Base-by-base conservation (phyloP, 2,888 invertebrate species). In the Graphium colonna region DNA sequence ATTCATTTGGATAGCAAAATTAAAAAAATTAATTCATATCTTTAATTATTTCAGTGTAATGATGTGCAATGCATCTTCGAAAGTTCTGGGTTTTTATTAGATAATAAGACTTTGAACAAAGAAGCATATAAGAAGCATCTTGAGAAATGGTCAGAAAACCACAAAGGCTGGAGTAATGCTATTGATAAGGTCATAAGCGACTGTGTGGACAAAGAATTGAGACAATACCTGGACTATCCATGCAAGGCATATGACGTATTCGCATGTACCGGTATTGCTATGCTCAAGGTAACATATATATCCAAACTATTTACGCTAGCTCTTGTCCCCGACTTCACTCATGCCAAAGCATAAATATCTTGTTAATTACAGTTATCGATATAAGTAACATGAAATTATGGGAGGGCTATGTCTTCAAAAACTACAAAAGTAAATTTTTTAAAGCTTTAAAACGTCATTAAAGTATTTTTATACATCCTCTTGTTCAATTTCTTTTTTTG, bases 281-380 rank as follows among this genome's bases (percentile, higher is more conserved):
- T 89, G 79, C 56, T 89, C 26, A 89, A 88, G 81, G 88, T 88
- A n/a, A n/a, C n/a, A n/a, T n/a, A n/a, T n/a, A n/a, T n/a, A n/a
- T n/a, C n/a, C n/a, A n/a, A n/a, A n/a, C n/a, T n/a, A n/a, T n/a
- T n/a, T n/a, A n/a, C n/a, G n/a, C n/a, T n/a, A n/a, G n/a, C n/a
- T n/a, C n/a, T n/a, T n/a, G n/a, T n/a, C n/a, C n/a, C n/a, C n/a
- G n/a, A n/a, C n/a, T n/a, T n/a, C n/a, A n/a, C n/a, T n/a, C n/a
- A n/a, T n/a, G n/a, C n/a, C n/a, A n/a, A n/a, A n/a, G n/a, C n/a
- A n/a, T n/a, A n/a, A n/a, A n/a, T n/a, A n/a, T n/a, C n/a, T n/a
- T n/a, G n/a, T n/a, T n/a, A n/a, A n/a, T n/a, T n/a, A n/a, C n/a
- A n/a, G n/a, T n/a, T n/a, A n/a, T n/a, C n/a, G n/a, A n/a, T n/a